Evolutionary conservation across 1,140 invertebrate species (phyloP), one percentile per base, ranked within the genome.

Genomic region (Sycobia sp.): DNA sequence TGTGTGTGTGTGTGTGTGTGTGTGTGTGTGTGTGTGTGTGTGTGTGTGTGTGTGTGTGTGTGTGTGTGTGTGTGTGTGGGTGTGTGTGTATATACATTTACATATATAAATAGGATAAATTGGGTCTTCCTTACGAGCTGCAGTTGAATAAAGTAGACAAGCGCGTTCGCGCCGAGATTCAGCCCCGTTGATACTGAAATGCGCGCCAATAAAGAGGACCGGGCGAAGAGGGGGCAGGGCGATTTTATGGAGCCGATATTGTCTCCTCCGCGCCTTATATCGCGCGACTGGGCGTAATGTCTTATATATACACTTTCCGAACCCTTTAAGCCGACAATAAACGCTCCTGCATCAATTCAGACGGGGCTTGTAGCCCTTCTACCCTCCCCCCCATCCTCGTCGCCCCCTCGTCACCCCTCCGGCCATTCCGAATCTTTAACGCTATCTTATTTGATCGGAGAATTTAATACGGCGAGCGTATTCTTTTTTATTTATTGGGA

Each of bases 201-300:
- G 11, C 36, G 27, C 44, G 29, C 29, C 63, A 53, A 56, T 50
- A 46, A 62, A 55, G 34, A 36, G 53, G 16, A 20, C 38, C 9
- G 23, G 23, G 23, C 5, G 16, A 20, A n/a, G 16, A 16, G 2
- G n/a, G 34, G 44, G 22, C 4, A 38, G 16, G 18, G 34, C 16
- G 54, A 64, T 39, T 64, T 64, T 64, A 64, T 44, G 54, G 44
- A 46, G 38, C 34, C 51, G 62, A 64, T 64, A 64, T 64, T 64
- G 62, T 57, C 62, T 46, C 25, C 27, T 41, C 3, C 13, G 11
- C 16, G 38, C 22, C 14, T 16, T 11, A 27, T 4, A 32, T 32
- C 29, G 29, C 4, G 29, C 27, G 16, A 23, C 36, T 20, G 18
- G 39, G 9, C 25, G 9, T 22, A 20, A 36, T 25, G 25, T 27